Percentiles rank a stretch among this genome's conserved stretches.
These are phyloP conservation scores for Anguilla pacifica DNA, from an alignment of 2,797 vertebrate species.

Conservation along the genomic window DNA sequence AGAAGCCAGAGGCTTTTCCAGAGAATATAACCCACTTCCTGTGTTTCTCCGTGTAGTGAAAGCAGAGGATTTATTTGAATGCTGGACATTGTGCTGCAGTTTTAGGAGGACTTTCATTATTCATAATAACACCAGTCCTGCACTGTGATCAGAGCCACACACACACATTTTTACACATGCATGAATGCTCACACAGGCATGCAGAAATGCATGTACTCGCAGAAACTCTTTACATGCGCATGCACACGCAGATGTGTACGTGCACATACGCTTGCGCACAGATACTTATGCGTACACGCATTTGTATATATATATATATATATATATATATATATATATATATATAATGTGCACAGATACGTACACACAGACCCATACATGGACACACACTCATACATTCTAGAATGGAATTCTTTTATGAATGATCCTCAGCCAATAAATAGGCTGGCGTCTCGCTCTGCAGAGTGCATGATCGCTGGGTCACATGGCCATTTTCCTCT, in stretches of 20 bases:
- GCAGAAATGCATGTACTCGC: too few relatives aligned
- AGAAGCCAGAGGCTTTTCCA: background rate
- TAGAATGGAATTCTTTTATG: background rate
- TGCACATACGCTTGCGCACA: too few relatives aligned
- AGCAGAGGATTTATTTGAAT: slow-evolving; percentile 14
- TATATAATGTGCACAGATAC: too few relatives aligned
- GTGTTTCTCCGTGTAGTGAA: background rate
- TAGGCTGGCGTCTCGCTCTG: background rate
- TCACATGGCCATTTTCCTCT: background rate
- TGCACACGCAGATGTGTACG: too few relatives aligned
- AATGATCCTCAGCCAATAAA: background rate
- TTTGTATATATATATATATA: too few relatives aligned
- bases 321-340: too few relatives aligned
- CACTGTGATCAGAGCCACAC: slow-evolving; percentile 27
- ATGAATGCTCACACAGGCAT: too few relatives aligned
- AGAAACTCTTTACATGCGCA: too few relatives aligned
- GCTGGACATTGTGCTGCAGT: background rate
- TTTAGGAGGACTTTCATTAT: background rate
- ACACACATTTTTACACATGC: slow-evolving; percentile 22
- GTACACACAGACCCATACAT: background rate
- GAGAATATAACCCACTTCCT: slow-evolving; percentile 7
- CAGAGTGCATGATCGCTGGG: background rate
- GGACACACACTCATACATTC: background rate
- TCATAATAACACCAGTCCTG: background rate
- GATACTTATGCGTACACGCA: too few relatives aligned